Percentiles rank a stretch among this genome's conserved stretches.
Evolutionary conservation across 2,888 invertebrate genomes (phyloP).

Genomic region (Ichneumon xanthorius): DNA sequence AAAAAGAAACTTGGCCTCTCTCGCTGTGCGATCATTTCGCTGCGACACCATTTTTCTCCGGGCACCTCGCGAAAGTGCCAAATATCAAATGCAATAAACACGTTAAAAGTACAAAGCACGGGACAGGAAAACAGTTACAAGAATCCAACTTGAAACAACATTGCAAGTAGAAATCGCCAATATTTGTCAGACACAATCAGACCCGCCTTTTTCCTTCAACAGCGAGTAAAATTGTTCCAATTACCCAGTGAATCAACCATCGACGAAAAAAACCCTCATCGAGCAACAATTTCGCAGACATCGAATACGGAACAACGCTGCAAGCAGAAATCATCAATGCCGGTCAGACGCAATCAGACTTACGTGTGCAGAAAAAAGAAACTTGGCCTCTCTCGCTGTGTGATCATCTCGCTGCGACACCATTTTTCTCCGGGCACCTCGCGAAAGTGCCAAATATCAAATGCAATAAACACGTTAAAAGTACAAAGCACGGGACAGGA

Average conservation of each 20-base stretch:
- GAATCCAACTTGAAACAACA: no score
- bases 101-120: constrained; percentile 13
- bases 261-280: no score
- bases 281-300: no score
- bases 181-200: not conserved
- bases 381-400: constrained; percentile 21
- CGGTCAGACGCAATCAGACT: not conserved
- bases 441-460: constrained; percentile 27
- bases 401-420: not conserved
- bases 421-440: not conserved
- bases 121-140: not conserved
- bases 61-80: not conserved
- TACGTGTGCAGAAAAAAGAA: not conserved
- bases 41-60: constrained; percentile 20
- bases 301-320: no score
- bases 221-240: no score
- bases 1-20: constrained; percentile 15
- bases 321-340: not conserved
- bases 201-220: no score
- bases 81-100: constrained; percentile 32
- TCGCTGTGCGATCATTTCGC: not conserved
- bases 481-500: not conserved
- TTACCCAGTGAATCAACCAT: no score
- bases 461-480: constrained; percentile 29
- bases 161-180: no score